These are phyloP conservation scores for Mylabris phalerata DNA, from an alignment of 1,140 invertebrate genomes.

Conservation along the genomic window DNA sequence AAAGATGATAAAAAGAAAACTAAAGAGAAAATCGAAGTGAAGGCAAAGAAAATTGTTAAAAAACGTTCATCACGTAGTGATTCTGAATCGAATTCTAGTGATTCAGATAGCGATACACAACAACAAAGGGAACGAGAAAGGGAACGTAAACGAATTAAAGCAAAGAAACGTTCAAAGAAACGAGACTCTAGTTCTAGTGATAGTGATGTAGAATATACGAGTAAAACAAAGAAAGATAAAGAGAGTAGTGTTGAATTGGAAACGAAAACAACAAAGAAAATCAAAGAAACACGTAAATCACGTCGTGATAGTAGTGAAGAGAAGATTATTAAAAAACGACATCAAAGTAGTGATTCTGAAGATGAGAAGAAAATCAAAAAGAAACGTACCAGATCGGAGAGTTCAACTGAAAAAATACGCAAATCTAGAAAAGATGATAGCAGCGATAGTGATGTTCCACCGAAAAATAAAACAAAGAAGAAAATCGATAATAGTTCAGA, in stretches of 20 bases:
- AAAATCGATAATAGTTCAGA: slow-evolving; percentile 40
- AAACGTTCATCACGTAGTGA: slow-evolving; percentile 31
- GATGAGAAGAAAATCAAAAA: slow-evolving; percentile 32
- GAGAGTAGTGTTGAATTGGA: slow-evolving; percentile 24
- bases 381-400: slow-evolving; percentile 15
- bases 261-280: slow-evolving; percentile 18
- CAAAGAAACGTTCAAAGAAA: slow-evolving; percentile 40
- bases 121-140: slow-evolving; percentile 42
- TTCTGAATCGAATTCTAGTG: slow-evolving; percentile 41
- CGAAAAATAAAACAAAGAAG: slow-evolving; percentile 44
- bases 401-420: slow-evolving; percentile 43
- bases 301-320: slow-evolving; percentile 44
- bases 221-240: slow-evolving; percentile 29
- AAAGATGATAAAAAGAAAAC: slow-evolving; percentile 43
- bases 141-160: slow-evolving; percentile 42
- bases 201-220: slow-evolving; percentile 33
- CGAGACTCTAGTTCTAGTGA: slow-evolving; percentile 39
- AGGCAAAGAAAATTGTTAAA: slow-evolving; percentile 29
- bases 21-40: slow-evolving; percentile 41
- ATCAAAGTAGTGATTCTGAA: slow-evolving; percentile 41
- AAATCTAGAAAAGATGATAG: slow-evolving; percentile 51
- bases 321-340: slow-evolving; percentile 43
- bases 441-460: slow-evolving; percentile 44
- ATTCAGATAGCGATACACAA: slow-evolving; percentile 47
- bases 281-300: slow-evolving; percentile 36